Conservation (phyloP, 1,140 invertebrate species). For the Bombus fervidus region DNA sequence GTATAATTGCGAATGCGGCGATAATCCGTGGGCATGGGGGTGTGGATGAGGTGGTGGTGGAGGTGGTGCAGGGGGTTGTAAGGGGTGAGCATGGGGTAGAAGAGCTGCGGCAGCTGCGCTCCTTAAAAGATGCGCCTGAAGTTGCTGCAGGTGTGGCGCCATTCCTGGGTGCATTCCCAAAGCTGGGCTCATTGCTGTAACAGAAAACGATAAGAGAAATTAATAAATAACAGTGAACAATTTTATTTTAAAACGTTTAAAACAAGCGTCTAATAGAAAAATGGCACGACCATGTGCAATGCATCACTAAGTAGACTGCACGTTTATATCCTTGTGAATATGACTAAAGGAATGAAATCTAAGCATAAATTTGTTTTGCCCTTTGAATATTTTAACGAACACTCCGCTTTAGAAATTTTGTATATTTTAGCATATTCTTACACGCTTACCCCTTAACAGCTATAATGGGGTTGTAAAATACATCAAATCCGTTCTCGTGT, state of each 20-base stretch:
- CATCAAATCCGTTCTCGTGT: too few relatives aligned
- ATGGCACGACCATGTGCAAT: not conserved
- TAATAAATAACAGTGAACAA: not conserved
- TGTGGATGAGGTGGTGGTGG: slow-evolving; percentile 81
- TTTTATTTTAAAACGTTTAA: not conserved
- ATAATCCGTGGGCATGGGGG: slow-evolving; percentile 70
- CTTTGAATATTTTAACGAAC: too few relatives aligned
- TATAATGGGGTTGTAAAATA: too few relatives aligned
- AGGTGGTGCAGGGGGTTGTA: slow-evolving; percentile 81
- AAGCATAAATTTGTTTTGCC: too few relatives aligned
- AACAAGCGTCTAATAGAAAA: not conserved
- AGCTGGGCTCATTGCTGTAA: slow-evolving; percentile 85
- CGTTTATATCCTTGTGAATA: not conserved
- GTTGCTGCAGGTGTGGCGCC: slow-evolving; percentile 88
- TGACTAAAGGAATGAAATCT: too few relatives aligned
- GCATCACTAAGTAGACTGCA: too few relatives aligned
- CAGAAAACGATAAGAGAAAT: slow-evolving; percentile 19
- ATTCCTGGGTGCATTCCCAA: slow-evolving; percentile 86
- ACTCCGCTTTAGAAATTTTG: too few relatives aligned
- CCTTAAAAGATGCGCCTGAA: slow-evolving; percentile 89
- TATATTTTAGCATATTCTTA: too few relatives aligned
- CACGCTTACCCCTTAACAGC: too few relatives aligned
- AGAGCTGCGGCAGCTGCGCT: slow-evolving; percentile 84
- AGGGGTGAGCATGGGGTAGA: slow-evolving; percentile 80
- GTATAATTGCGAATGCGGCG: slow-evolving; percentile 77